These are phyloP conservation scores for Acrobasis suavella DNA, from an alignment of 2,888 invertebrate species.

Conservation along the genomic window DNA sequence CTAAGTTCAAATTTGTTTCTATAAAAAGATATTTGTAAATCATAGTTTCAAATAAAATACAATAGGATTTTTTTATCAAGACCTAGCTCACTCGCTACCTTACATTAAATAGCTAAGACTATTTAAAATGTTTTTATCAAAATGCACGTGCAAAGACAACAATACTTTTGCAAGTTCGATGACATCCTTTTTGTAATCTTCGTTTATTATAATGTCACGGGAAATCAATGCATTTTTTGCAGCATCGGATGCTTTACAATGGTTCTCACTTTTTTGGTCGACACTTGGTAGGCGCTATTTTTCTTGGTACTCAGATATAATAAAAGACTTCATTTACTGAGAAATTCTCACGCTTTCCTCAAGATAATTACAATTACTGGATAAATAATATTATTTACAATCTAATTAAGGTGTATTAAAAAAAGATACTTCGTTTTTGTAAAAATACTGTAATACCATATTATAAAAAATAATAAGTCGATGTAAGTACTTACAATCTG, in stretches of 20 bases:
- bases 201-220: slow-evolving; percentile 22
- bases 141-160: not conserved
- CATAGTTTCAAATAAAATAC: too few relatives aligned
- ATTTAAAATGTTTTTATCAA: slow-evolving; percentile 4
- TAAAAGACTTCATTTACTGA: not conserved
- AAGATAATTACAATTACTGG: not conserved
- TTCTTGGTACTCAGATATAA: not conserved
- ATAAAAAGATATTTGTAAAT: too few relatives aligned
- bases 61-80: too few relatives aligned
- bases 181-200: slow-evolving; percentile 26
- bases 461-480: too few relatives aligned
- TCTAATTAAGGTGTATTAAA: too few relatives aligned
- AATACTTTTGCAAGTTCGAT: slow-evolving; percentile 12
- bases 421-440: too few relatives aligned
- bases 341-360: slow-evolving; percentile 1
- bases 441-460: too few relatives aligned
- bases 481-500: too few relatives aligned
- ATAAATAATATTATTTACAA: not conserved
- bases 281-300: not conserved
- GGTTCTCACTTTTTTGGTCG: not conserved
- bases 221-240: slow-evolving; percentile 1
- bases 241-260: not conserved
- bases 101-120: not conserved
- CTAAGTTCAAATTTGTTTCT: not conserved
- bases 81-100: not conserved